Base-by-base conservation (phyloP, 2,888 invertebrate genomes). In the Callyntrura sp. region DNA sequence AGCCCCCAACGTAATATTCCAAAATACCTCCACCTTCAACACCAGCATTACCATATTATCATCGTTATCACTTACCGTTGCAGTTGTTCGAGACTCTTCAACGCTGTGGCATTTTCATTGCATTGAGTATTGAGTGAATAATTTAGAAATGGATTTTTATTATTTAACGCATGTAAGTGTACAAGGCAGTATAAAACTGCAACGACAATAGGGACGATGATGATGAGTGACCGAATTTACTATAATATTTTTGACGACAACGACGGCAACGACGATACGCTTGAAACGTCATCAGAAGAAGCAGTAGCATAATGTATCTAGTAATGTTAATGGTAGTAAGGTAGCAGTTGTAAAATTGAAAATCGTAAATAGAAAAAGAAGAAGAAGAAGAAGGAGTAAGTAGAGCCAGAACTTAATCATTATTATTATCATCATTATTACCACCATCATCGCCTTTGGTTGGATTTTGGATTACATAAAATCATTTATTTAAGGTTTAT, bases 391-490 rank as follows among this genome's bases (percentile, higher is more conserved):
- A n/a, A 51, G 25, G n/a, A 25, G 45, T 28, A 51, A 79, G 79
- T 79, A 79, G 79, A 79, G 79, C 35, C 79, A 79, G 28, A 55
- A 55, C 35, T 57, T 79, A 79, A 79, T 79, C 79, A 87, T 81
- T 57, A 88, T 82, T 68, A 82, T 81, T 87, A 81, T 73, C 55
- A 85, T 85, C 60, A 78, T 78, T 62, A 60, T 25, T 51, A 14
- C 68, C 65, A 83, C 25, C 68, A 68, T 45, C 60, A 73, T 85
- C 81, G 62, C 65, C 87, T 48, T 79, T n/a, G 62, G 20, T 35
- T 60, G 51, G 78, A 70, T 35, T 35, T 76, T 79, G 81, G 87
- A 88, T 88, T 88, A 82, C 82, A 82, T 68, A 81, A 48, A 60
- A 20, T 79, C 51, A 87, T 87, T 73, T 79, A 79, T 57, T 17